phyloP scores from a whole-genome alignment of 2,797 vertebrate species.

The Takifugu ocellatus region DNA sequence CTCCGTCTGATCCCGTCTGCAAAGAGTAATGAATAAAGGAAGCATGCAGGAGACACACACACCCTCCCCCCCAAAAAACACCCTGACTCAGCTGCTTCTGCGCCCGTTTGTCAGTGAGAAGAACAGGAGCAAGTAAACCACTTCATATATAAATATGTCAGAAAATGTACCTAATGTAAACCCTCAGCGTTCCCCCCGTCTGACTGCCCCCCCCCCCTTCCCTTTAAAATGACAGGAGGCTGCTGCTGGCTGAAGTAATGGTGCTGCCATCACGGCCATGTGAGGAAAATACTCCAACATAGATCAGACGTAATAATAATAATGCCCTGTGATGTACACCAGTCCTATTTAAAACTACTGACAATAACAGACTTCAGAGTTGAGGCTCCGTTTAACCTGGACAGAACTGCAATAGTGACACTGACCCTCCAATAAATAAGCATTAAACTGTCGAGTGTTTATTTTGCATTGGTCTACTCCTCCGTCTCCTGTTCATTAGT shows the following conservation, averaged over 20 bases:
- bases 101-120: constrained; percentile 20
- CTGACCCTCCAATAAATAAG: neutral
- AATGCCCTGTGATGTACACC: neutral
- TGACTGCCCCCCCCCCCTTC: constrained; percentile 2
- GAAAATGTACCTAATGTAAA: constrained; percentile 30
- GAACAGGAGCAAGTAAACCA: constrained; percentile 22
- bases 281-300: neutral
- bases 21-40: neutral
- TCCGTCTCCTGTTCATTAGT: neutral
- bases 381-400: neutral
- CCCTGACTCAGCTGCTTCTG: neutral
- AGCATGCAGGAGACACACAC: constrained; percentile 11
- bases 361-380: neutral
- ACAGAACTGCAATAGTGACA: neutral
- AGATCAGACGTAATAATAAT: neutral
- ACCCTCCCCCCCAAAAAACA: constrained; percentile 1
- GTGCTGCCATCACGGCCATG: constrained; percentile 5
- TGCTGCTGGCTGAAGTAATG: constrained; percentile 5
- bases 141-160: constrained; percentile 24
- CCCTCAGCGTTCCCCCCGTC: neutral
- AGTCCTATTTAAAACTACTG: neutral
- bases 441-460: constrained; percentile 1
- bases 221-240: constrained; percentile 20
- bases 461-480: neutral
- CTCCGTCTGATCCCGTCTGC: constrained; percentile 1